Percentiles rank a stretch among this genome's conserved stretches.
Evolutionary conservation across 2,797 vertebrate species (phyloP).

Genomic region (Australoheros facetus): DNA sequence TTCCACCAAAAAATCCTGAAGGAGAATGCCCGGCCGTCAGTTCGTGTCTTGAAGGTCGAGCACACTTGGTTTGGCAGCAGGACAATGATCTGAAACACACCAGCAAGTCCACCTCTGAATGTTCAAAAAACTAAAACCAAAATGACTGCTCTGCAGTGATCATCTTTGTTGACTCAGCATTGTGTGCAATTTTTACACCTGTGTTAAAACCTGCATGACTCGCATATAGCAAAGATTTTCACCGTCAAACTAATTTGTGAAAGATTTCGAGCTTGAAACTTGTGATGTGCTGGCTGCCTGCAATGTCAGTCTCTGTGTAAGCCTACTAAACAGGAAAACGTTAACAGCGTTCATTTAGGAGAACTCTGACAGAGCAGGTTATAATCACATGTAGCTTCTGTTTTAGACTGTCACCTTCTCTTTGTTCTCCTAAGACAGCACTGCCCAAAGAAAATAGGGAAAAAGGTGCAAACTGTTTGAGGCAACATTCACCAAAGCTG

Average conservation of each 20-base stretch:
- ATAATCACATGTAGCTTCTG: not conserved
- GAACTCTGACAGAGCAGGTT: slow-evolving; percentile 1
- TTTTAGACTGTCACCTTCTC: not conserved
- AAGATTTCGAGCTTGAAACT: slow-evolving; percentile 8
- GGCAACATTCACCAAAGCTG: not conserved
- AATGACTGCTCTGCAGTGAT: not conserved
- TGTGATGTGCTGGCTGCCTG: not conserved
- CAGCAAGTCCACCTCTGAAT: too few relatives aligned
- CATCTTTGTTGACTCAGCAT: slow-evolving; percentile 8
- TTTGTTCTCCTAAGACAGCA: not conserved
- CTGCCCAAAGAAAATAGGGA: not conserved
- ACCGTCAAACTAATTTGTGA: slow-evolving; percentile 20
- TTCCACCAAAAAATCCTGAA: too few relatives aligned
- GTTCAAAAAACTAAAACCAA: too few relatives aligned
- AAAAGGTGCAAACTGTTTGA: not conserved
- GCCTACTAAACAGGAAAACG: slow-evolving; percentile 19
- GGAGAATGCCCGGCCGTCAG: too few relatives aligned
- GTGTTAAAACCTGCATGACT: not conserved
- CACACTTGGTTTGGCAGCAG: too few relatives aligned
- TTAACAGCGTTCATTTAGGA: slow-evolving; percentile 4
- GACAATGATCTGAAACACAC: too few relatives aligned
- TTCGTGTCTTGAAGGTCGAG: too few relatives aligned
- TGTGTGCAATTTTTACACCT: not conserved
- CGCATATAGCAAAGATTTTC: not conserved
- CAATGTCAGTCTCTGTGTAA: slow-evolving; percentile 4